Evolutionary conservation across 2,113 vertebrate genomes (phyloP).

Genomic region (Rana temporaria): DNA sequence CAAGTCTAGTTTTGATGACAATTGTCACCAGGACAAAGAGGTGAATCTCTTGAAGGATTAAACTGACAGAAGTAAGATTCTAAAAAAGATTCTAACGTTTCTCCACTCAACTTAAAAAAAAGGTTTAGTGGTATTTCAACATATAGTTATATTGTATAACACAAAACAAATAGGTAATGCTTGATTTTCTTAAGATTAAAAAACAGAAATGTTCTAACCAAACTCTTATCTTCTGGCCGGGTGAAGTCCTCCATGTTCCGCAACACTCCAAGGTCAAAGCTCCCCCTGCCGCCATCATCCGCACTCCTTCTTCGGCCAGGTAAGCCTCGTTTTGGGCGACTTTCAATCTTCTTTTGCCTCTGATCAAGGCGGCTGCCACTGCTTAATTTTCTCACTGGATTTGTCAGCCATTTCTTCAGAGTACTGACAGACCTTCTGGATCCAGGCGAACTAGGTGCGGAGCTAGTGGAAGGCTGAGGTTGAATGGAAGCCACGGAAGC

Average conservation of each 20-base stretch:
- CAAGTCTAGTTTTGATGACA: too few relatives aligned
- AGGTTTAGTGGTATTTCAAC: too few relatives aligned
- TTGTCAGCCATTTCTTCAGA: slow-evolving; percentile 86
- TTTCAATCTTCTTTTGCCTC: slow-evolving; percentile 74
- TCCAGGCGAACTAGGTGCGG: slow-evolving; percentile 84
- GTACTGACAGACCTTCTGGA: slow-evolving; percentile 83
- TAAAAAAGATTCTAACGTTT: too few relatives aligned
- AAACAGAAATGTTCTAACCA: slow-evolving; percentile 67
- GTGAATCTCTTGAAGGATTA: too few relatives aligned
- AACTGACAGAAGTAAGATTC: too few relatives aligned
- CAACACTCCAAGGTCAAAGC: slow-evolving; percentile 72
- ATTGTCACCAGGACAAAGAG: too few relatives aligned
- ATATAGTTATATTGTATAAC: too few relatives aligned
- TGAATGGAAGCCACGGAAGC: slow-evolving; percentile 85
- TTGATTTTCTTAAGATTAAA: too few relatives aligned
- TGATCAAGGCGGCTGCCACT: slow-evolving; percentile 72
- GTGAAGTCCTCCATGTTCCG: slow-evolving; percentile 64
- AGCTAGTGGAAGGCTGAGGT: slow-evolving; percentile 81
- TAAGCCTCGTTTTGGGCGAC: slow-evolving; percentile 67
- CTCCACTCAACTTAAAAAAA: too few relatives aligned
- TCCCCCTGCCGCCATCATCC: slow-evolving; percentile 64
- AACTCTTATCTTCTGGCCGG: slow-evolving; percentile 71
- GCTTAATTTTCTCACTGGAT: slow-evolving; percentile 83
- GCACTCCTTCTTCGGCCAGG: slow-evolving; percentile 52
- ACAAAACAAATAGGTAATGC: too few relatives aligned